Evolutionary conservation across 2,797 vertebrate species (phyloP).

Genomic region (Gymnocypris eckloni): DNA sequence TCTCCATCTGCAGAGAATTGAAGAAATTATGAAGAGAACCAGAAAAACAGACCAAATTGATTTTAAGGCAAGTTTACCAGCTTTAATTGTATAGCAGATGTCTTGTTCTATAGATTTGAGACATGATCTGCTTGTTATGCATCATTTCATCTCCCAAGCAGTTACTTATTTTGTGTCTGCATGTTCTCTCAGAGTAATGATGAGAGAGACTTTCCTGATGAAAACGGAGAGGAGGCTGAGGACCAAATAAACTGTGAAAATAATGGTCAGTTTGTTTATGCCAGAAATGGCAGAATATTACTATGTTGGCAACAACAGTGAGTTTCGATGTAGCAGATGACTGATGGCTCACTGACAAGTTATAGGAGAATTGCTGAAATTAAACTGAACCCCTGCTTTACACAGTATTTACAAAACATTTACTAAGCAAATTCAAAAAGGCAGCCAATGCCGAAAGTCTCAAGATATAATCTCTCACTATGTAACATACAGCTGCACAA

Average conservation of each 20-base stretch:
- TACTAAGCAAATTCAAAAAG: background rate
- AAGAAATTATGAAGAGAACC: conserved; percentile 97
- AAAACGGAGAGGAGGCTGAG: conserved; percentile 68
- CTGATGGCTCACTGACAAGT: background rate
- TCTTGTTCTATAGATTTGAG: background rate
- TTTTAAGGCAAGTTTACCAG: conserved; percentile 79
- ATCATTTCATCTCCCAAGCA: background rate
- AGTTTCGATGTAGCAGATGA: background rate
- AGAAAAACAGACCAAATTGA: conserved; percentile 84
- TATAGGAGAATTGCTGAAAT: background rate
- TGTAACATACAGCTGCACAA: background rate
- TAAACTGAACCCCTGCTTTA: background rate
- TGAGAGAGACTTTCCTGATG: conserved; percentile 62
- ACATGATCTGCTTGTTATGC: background rate
- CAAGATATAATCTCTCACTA: background rate
- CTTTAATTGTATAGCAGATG: background rate
- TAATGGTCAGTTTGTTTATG: conserved; percentile 65
- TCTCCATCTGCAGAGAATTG: conserved; percentile 84
- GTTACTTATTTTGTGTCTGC: background rate
- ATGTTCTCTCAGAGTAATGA: conserved; percentile 71
- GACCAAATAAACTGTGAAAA: conserved; percentile 70
- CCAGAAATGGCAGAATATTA: background rate
- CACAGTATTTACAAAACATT: background rate
- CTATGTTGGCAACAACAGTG: background rate
- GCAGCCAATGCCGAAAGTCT: background rate